Percentiles rank a stretch among this genome's conserved stretches.
These are phyloP conservation scores for Eumeta japonica DNA, from an alignment of 1,140 invertebrate species.

Conservation along the genomic window DNA sequence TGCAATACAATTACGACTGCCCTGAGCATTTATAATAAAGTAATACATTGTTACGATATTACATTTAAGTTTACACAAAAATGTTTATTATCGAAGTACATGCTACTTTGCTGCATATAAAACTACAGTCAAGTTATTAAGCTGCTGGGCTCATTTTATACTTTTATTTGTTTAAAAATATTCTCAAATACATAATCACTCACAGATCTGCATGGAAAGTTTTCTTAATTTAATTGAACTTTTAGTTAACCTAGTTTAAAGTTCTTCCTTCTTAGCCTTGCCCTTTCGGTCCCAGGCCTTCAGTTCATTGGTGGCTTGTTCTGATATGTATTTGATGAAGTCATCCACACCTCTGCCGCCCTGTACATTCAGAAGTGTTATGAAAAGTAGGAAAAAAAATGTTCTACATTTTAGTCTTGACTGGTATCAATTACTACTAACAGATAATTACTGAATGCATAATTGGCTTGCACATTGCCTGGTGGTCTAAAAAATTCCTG, in stretches of 20 bases:
- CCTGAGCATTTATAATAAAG: too few species aligned
- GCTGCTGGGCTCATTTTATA: not conserved
- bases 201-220: conserved; percentile 49
- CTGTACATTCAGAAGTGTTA: conserved; percentile 41
- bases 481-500: too few species aligned
- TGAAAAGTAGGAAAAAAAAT: not conserved
- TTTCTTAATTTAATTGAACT: conserved; percentile 13
- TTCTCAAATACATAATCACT: too few species aligned
- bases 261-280: conserved; percentile 79
- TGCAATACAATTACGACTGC: too few species aligned
- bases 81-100: too few species aligned
- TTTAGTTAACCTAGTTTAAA: conserved; percentile 28
- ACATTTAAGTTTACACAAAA: too few species aligned
- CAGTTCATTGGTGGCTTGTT: conserved; percentile 86
- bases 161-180: not conserved
- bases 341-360: conserved; percentile 93
- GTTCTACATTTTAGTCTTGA: not conserved
- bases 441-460: too few species aligned
- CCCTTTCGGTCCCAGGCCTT: conserved; percentile 87
- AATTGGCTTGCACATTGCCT: too few species aligned
- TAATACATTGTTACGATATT: too few species aligned
- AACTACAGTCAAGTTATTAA: too few species aligned
- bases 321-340: conserved; percentile 94
- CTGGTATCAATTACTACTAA: too few species aligned
- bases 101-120: too few species aligned